phyloP scores from a whole-genome alignment of 1,140 invertebrate genomes.

The Lasioglossum albipes region DNA sequence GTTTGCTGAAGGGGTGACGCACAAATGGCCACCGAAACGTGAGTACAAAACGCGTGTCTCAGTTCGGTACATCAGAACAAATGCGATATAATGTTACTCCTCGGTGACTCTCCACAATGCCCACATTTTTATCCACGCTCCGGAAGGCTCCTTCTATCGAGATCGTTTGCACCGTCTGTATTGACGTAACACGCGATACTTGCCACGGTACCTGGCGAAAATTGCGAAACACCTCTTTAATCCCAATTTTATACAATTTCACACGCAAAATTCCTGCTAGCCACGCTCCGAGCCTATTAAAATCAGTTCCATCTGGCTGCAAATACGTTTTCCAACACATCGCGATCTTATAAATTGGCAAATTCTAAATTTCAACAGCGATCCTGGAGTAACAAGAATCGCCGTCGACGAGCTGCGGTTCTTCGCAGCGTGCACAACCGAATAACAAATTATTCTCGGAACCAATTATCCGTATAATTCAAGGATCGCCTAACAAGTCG shows the following conservation, averaged over 20 bases:
- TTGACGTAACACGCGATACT: slow-evolving; percentile 15
- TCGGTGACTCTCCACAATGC: slow-evolving; percentile 54
- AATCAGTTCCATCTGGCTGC: too few species aligned
- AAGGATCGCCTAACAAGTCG: too few species aligned
- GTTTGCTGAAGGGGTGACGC: slow-evolving; percentile 18
- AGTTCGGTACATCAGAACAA: slow-evolving; percentile 64
- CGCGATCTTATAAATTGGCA: too few species aligned
- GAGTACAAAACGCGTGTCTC: slow-evolving; percentile 60
- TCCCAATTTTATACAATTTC: background rate
- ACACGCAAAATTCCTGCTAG: too few species aligned
- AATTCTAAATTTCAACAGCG: too few species aligned
- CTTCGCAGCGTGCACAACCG: too few species aligned
- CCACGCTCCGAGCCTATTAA: too few species aligned
- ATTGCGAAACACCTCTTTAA: background rate
- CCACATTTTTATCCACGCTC: slow-evolving; percentile 56
- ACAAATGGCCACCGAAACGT: slow-evolving; percentile 56
- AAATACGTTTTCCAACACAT: too few species aligned
- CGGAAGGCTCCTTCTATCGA: slow-evolving; percentile 55
- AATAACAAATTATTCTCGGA: too few species aligned
- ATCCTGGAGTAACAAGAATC: too few species aligned
- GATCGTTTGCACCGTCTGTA: slow-evolving; percentile 1
- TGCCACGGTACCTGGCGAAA: background rate
- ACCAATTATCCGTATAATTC: too few species aligned
- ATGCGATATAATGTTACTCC: slow-evolving; percentile 65
- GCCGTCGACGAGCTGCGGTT: too few species aligned